Conservation (phyloP, 2,797 vertebrate genomes). For the Sitta carolinensis region DNA sequence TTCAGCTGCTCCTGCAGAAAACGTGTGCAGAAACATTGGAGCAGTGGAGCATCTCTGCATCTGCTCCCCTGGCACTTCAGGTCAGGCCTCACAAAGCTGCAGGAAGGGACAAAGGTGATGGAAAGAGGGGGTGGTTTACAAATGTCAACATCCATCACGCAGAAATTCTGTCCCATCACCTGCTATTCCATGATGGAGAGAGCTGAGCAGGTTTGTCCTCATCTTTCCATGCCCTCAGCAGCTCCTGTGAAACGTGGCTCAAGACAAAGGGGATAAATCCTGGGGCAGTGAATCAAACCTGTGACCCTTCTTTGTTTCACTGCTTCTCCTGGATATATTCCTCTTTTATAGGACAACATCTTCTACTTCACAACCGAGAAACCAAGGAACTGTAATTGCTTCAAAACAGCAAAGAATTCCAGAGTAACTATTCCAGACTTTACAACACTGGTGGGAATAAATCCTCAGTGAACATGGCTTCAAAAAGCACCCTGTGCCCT, state of each 20-base stretch:
- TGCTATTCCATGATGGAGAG: not conserved
- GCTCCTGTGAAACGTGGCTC: not conserved
- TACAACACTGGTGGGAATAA: not conserved
- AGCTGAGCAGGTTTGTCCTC: not conserved
- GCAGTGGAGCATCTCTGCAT: not conserved
- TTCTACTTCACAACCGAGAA: not conserved
- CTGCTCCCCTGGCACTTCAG: not conserved
- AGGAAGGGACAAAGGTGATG: not conserved
- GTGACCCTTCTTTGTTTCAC: not conserved
- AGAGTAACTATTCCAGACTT: not conserved
- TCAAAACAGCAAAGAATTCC: not conserved
- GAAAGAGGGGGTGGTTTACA: not conserved
- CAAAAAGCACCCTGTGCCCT: slow-evolving; percentile 30
- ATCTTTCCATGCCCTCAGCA: not conserved
- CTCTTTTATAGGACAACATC: not conserved
- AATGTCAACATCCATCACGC: not conserved
- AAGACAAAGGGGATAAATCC: not conserved
- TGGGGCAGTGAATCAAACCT: not conserved
- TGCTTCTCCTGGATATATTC: not conserved
- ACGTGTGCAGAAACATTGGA: not conserved
- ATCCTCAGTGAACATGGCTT: not conserved
- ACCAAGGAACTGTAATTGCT: not conserved
- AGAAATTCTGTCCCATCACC: not conserved
- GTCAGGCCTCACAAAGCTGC: not conserved
- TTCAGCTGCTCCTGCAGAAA: not conserved